Percentiles rank a stretch among this genome's conserved stretches.
phyloP scores from a whole-genome alignment of 2,113 vertebrate species.

The Naja naja region DNA sequence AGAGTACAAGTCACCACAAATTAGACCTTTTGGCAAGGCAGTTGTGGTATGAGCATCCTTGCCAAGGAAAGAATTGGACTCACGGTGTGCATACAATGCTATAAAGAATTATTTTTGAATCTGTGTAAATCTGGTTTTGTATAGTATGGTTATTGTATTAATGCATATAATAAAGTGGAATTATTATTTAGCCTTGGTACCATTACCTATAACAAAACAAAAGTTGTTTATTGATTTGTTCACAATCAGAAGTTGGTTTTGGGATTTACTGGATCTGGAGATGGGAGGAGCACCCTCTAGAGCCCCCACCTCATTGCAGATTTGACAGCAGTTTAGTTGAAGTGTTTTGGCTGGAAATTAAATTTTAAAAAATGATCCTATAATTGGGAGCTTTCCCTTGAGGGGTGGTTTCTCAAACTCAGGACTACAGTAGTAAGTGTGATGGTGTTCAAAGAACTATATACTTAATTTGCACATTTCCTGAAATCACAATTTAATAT shows the following conservation, averaged over 20 bases:
- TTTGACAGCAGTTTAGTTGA: not conserved
- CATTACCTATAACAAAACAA: not conserved
- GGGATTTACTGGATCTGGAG: not conserved
- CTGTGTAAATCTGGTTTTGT: not conserved
- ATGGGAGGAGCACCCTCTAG: not conserved
- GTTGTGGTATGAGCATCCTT: not conserved
- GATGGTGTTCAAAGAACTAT: not conserved
- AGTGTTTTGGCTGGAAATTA: not conserved
- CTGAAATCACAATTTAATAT: not conserved
- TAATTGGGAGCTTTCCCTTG: not conserved
- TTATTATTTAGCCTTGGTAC: not conserved
- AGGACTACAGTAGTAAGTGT: not conserved
- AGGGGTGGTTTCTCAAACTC: not conserved
- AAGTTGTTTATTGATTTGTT: not conserved
- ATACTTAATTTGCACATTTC: not conserved
- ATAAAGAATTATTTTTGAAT: not conserved
- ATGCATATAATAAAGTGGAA: not conserved
- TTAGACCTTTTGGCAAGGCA: not conserved
- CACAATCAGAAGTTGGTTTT: not conserved
- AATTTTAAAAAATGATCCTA: not conserved
- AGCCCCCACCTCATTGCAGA: not conserved
- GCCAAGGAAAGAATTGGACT: not conserved
- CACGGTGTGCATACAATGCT: not conserved
- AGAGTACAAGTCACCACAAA: not conserved
- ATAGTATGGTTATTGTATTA: not conserved